These are phyloP conservation scores for Nothocercus nigrocapillus DNA, from an alignment of 2,113 vertebrate genomes.

Conservation along the genomic window DNA sequence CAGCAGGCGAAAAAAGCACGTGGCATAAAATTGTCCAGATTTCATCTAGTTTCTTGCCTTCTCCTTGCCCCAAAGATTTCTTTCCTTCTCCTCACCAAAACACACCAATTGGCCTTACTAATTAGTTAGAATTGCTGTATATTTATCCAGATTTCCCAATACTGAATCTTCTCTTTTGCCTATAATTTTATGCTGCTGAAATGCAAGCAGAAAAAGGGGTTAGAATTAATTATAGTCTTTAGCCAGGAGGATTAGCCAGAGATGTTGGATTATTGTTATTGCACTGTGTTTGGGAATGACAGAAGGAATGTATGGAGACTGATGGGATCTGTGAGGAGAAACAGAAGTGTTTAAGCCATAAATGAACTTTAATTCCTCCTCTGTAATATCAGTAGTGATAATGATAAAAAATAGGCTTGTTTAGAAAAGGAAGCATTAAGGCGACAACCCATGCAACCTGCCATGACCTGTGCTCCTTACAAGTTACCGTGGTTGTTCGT, in stretches of 20 bases:
- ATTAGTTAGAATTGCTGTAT: neutral
- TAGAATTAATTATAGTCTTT: conserved; percentile 55
- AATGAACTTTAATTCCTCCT: neutral
- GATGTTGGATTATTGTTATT: conserved; percentile 63
- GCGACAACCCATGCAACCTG: neutral
- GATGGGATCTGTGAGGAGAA: neutral
- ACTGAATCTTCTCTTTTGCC: neutral
- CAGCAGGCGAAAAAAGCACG: neutral
- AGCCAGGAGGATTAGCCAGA: conserved; percentile 58
- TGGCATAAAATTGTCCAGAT: conserved; percentile 10
- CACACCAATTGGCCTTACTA: neutral
- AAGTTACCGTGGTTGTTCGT: neutral
- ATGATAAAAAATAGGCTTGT: neutral
- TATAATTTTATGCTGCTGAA: conserved; percentile 10
- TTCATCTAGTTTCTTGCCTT: conserved; percentile 12
- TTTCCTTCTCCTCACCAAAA: neutral
- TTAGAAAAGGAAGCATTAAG: neutral
- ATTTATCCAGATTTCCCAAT: conserved; percentile 30
- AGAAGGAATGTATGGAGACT: conserved; percentile 54
- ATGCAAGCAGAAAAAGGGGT: conserved; percentile 1
- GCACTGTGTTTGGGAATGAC: conserved; percentile 50
- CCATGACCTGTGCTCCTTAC: neutral
- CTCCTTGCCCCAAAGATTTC: neutral
- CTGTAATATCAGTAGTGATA: neutral
- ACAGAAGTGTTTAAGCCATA: neutral